Conservation (phyloP, 2,113 vertebrate species). For the Ia io region DNA sequence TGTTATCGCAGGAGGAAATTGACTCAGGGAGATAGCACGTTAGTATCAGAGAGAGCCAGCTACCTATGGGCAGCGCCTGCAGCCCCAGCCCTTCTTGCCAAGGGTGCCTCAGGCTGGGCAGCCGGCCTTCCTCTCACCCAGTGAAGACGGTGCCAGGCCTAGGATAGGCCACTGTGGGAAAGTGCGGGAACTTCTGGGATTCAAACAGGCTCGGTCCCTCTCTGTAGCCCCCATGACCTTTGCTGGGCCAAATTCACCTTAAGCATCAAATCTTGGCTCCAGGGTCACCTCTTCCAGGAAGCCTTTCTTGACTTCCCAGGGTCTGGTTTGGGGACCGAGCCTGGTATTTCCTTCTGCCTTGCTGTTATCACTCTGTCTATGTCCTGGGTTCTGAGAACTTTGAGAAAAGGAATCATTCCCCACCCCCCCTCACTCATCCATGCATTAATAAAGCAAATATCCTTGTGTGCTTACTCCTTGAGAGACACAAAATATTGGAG, state of each 20-base stretch:
- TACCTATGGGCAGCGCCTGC: not conserved
- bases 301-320: not conserved
- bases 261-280: not conserved
- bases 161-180: not conserved
- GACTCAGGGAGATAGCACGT: constrained; percentile 25
- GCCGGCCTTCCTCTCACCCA: not conserved
- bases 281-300: not conserved
- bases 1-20: constrained; percentile 3
- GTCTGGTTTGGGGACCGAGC: not conserved
- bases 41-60: constrained; percentile 1
- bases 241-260: not conserved
- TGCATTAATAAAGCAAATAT: not conserved
- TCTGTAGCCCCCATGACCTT: not conserved
- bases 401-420: not conserved
- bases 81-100: not conserved
- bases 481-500: not conserved
- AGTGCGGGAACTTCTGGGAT: not conserved
- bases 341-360: not conserved
- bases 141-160: not conserved
- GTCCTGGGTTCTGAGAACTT: not conserved
- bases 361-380: not conserved
- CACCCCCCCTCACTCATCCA: not conserved
- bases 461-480: not conserved
- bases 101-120: not conserved
- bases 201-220: not conserved